A percentile compares a stretch with the other conserved stretches of the same genome.
Conservation (phyloP, 2,113 vertebrate genomes). For the Corythaixoides concolor region DNA sequence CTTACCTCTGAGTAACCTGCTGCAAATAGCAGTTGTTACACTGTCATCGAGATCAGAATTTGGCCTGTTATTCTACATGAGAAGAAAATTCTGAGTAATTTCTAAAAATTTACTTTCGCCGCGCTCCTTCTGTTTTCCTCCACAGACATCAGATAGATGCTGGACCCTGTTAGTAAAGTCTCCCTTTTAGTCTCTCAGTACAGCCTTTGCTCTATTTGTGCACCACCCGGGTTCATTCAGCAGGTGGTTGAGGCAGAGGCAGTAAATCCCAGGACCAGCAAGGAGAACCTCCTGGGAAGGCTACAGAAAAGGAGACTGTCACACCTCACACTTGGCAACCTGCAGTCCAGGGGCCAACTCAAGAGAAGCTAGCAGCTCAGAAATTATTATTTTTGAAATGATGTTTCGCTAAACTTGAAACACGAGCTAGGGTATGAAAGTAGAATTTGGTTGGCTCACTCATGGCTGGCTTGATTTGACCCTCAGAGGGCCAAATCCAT, state of each 20-base stretch:
- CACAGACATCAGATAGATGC: neutral
- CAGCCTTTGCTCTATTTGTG: neutral
- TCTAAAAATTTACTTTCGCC: neutral
- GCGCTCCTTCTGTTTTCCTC: neutral
- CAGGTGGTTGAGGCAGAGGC: neutral
- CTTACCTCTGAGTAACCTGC: conserved; percentile 22
- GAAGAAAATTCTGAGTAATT: conserved; percentile 5
- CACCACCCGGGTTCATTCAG: neutral
- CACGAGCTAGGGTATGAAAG: neutral
- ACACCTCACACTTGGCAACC: neutral
- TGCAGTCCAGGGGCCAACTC: neutral
- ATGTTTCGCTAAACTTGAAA: neutral
- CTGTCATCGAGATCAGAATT: neutral
- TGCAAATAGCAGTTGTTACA: neutral
- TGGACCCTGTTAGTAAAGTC: neutral
- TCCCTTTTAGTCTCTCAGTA: neutral
- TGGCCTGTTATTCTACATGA: neutral
- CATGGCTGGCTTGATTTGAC: conserved; percentile 26
- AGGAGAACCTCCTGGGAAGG: neutral
- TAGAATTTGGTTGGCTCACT: neutral
- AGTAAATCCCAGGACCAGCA: neutral
- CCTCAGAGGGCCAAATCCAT: neutral
- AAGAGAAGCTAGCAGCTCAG: neutral
- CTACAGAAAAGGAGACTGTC: neutral
- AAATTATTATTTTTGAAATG: neutral